Conservation (phyloP, 2,113 vertebrate species). For the Propithecus coquereli region DNA sequence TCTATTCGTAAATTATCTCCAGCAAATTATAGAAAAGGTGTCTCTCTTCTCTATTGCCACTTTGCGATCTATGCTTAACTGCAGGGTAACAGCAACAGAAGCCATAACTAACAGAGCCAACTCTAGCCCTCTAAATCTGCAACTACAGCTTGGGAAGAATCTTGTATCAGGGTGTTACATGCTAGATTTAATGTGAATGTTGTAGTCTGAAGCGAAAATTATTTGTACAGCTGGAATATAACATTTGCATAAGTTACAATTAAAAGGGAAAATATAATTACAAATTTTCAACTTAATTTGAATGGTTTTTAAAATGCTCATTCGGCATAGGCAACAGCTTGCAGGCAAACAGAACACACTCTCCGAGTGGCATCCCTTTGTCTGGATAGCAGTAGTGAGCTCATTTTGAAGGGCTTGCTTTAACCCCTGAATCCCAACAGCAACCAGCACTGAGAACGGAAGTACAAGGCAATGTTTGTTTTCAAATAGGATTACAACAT, state of each 20-base stretch:
- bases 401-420: constrained; percentile 58
- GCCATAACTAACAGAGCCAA: neutral
- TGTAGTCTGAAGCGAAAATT: constrained; percentile 59
- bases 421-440: constrained; percentile 57
- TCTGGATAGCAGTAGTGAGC: constrained; percentile 39
- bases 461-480: constrained; percentile 69
- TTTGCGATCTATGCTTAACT: neutral
- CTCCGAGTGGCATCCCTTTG: neutral
- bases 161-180: constrained; percentile 19
- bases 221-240: constrained; percentile 73
- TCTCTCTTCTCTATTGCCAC: neutral
- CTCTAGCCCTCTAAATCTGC: constrained; percentile 13
- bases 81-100: neutral
- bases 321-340: constrained; percentile 65
- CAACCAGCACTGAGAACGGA: constrained; percentile 18
- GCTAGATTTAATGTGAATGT: constrained; percentile 51
- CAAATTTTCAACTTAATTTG: constrained; percentile 64
- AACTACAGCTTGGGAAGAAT: constrained; percentile 32
- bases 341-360: constrained; percentile 40
- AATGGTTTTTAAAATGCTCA: constrained; percentile 68
- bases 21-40: neutral
- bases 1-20: neutral
- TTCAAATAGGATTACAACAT: constrained; percentile 76
- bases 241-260: constrained; percentile 68
- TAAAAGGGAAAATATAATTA: constrained; percentile 70